Percentiles rank a stretch among this genome's conserved stretches.
Evolutionary conservation across 2,113 vertebrate species (phyloP).

Genomic region (Rhinolophus sinicus): DNA sequence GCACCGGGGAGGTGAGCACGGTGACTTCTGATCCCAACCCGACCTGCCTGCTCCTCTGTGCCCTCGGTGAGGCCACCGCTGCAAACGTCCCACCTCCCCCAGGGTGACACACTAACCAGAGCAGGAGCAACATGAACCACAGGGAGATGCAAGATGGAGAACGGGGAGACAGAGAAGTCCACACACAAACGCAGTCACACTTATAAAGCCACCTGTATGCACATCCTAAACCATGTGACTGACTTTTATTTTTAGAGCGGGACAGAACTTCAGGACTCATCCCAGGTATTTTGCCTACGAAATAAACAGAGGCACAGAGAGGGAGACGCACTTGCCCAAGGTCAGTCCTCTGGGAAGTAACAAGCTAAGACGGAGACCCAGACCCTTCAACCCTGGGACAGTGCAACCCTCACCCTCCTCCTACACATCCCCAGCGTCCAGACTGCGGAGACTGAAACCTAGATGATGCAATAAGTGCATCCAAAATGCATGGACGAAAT

Average conservation of each 20-base stretch:
- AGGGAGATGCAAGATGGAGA: rapidly evolving
- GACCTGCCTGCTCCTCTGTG: not conserved
- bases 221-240: rapidly evolving
- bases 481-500: rapidly evolving
- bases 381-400: rapidly evolving
- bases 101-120: not conserved
- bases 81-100: not conserved
- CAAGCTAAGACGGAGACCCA: rapidly evolving
- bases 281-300: not conserved
- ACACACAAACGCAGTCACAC: rapidly evolving
- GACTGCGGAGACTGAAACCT: rapidly evolving
- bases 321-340: rapidly evolving
- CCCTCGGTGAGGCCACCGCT: not conserved
- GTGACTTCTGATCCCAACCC: rapidly evolving
- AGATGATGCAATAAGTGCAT: rapidly evolving
- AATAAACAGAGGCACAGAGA: not conserved
- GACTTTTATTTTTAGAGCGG: rapidly evolving
- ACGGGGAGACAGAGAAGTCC: not conserved
- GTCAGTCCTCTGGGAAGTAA: not conserved
- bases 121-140: no score
- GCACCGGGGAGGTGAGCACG: no score
- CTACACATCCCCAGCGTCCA: rapidly evolving
- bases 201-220: rapidly evolving
- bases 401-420: rapidly evolving
- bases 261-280: no score